Percentiles rank a stretch among this genome's conserved stretches.
These are phyloP conservation scores for Nasonovia ribisnigri DNA, from an alignment of 2,888 invertebrate species.

Conservation along the genomic window DNA sequence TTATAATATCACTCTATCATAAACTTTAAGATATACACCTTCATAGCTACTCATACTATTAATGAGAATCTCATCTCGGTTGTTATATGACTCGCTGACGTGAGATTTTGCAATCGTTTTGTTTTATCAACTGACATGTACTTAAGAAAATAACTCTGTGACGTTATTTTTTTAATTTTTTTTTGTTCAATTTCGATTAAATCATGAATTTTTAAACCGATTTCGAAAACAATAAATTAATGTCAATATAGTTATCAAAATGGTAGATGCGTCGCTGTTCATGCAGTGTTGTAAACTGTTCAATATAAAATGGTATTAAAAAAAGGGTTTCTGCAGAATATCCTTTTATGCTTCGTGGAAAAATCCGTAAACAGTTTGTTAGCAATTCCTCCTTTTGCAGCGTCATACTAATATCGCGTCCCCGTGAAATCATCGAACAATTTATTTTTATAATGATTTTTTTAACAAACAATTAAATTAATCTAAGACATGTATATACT, in stretches of 20 bases:
- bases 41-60: background rate
- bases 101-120: background rate
- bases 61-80: background rate
- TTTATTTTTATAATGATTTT: background rate
- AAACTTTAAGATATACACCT: background rate
- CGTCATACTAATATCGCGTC: background rate
- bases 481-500: background rate
- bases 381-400: background rate
- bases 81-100: background rate
- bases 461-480: background rate
- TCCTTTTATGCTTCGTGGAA: background rate
- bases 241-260: background rate
- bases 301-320: background rate
- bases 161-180: background rate
- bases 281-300: background rate
- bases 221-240: background rate
- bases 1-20: background rate
- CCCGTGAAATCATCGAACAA: background rate
- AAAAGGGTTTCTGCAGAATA: background rate
- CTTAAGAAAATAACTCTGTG: background rate
- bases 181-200: background rate
- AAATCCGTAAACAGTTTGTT: background rate
- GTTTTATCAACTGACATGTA: background rate
- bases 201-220: slow-evolving; percentile 4
- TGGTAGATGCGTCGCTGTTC: background rate